Conservation (phyloP, 2,888 invertebrate genomes). For the Thecocarcelia acutangulata region DNA sequence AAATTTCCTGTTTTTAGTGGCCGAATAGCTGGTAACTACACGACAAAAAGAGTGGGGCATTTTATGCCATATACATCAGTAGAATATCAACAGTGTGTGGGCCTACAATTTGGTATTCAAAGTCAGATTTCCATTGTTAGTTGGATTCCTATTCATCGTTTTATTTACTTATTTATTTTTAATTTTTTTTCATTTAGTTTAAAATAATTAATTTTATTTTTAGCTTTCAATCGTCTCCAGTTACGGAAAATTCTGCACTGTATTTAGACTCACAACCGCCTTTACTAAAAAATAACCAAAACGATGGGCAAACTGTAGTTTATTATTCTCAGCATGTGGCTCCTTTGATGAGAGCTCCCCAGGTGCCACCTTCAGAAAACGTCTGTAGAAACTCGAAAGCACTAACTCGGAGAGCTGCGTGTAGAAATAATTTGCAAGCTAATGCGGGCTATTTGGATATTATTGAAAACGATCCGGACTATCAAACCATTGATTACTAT, state of each 20-base stretch:
- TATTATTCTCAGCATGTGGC: conserved; percentile 12
- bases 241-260: neutral
- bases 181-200: neutral
- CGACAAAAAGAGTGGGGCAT: no score
- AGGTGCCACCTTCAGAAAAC: neutral
- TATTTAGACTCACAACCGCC: conserved; percentile 15
- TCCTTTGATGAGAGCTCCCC: conserved; percentile 11
- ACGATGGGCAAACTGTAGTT: neutral
- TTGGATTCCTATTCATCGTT: no score
- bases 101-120: no score
- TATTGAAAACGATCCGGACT: conserved; percentile 21
- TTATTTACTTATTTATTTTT: neutral
- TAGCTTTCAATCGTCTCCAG: neutral
- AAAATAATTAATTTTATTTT: neutral
- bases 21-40: no score
- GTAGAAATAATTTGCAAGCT: neutral
- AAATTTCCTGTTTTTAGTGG: no score
- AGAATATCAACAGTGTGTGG: no score
- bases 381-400: neutral
- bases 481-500: conserved; percentile 38
- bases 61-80: no score
- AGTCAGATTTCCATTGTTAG: no score
- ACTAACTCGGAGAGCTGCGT: neutral
- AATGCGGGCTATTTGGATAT: conserved; percentile 5
- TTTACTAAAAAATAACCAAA: neutral